A percentile compares a stretch with the other conserved stretches of the same genome.
Conservation (phyloP, 2,113 vertebrate genomes). For the Aythya baeri region DNA sequence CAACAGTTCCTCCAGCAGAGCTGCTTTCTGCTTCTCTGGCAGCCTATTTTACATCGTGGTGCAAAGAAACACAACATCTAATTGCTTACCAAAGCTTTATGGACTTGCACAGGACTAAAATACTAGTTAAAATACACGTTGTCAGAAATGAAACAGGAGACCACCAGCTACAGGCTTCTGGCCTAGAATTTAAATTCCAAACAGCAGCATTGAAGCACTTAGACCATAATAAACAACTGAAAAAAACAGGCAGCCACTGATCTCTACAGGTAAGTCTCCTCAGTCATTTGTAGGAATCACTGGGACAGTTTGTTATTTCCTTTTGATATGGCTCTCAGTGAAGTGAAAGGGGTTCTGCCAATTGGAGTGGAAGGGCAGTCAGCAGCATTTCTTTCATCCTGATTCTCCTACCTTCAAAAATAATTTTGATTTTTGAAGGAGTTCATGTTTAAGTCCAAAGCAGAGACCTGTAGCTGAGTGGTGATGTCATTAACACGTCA, state of each 20-base stretch:
- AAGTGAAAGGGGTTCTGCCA: neutral
- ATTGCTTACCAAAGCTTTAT: neutral
- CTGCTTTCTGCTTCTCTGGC: neutral
- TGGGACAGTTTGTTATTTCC: neutral
- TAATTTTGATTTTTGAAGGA: neutral
- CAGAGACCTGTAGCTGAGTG: neutral
- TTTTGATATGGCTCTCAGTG: rapidly evolving
- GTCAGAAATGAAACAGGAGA: neutral
- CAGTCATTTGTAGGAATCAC: neutral
- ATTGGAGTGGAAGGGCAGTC: neutral
- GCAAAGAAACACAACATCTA: neutral
- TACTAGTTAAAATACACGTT: neutral
- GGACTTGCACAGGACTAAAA: neutral
- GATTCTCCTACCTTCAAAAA: neutral
- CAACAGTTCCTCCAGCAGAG: neutral
- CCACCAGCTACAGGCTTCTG: neutral
- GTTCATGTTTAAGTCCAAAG: neutral
- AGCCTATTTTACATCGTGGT: neutral
- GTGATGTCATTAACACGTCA: neutral
- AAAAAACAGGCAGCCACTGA: neutral
- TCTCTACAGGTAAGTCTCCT: neutral
- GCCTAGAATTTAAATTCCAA: neutral
- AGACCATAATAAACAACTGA: neutral
- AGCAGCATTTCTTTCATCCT: rapidly evolving
- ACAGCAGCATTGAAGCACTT: neutral